Conservation (phyloP, 2,888 invertebrate species). For the Drosophila vallismaia region DNA sequence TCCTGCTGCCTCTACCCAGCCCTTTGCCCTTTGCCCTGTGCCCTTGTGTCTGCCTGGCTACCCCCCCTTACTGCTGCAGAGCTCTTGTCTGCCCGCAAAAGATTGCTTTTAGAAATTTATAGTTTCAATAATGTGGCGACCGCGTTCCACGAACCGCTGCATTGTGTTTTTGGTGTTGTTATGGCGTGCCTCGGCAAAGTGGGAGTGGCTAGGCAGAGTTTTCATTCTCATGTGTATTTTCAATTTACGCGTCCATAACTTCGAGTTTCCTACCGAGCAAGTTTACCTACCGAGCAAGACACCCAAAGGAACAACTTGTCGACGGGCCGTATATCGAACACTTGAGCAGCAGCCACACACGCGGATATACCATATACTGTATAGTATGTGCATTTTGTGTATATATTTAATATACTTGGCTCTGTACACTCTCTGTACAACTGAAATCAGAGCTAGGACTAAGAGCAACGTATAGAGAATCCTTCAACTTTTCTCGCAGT, state of each 20-base stretch:
- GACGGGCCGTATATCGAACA: conserved; percentile 66
- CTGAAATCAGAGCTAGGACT: conserved; percentile 31
- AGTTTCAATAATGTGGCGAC: conserved; percentile 75
- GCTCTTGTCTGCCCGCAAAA: conserved; percentile 75
- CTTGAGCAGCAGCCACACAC: conserved; percentile 60
- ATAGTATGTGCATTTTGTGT: not conserved
- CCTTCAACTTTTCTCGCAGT: no score
- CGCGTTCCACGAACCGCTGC: conserved; percentile 48
- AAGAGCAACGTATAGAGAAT: no score
- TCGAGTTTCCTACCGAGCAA: conserved; percentile 76
- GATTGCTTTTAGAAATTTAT: conserved; percentile 75
- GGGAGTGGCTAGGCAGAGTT: conserved; percentile 7
- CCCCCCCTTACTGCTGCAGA: conserved; percentile 2
- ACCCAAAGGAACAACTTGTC: conserved; percentile 34
- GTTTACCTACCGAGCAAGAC: conserved; percentile 53
- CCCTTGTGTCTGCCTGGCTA: not conserved
- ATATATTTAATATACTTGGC: not conserved
- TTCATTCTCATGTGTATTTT: conserved; percentile 71
- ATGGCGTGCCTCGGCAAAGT: not conserved
- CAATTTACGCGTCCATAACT: conserved; percentile 79
- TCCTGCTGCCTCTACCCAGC: not conserved
- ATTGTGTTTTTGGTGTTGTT: conserved; percentile 16
- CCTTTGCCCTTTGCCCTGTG: not conserved
- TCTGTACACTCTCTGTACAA: conserved; percentile 7
- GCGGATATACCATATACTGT: not conserved